Base-by-base conservation (phyloP, 2,797 vertebrate genomes). In the Pangasius larnaudii region DNA sequence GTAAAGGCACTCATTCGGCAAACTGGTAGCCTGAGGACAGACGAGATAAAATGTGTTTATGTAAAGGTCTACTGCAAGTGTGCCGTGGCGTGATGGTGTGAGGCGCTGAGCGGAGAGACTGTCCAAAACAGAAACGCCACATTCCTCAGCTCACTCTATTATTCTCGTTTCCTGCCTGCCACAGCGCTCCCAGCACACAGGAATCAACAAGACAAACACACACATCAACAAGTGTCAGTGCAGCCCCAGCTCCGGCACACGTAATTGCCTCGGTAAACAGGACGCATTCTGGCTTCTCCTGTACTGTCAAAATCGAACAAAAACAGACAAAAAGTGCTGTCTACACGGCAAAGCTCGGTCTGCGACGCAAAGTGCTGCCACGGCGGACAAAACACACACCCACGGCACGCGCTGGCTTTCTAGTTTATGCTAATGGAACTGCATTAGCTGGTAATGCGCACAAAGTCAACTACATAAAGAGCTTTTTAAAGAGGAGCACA, bases 191-290 rank as follows among this genome's bases (percentile, higher is more conserved):
- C 89, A 93, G 90, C 89, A 89, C 92, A 90, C 92, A 95, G 90
- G 89, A 95, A 94, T 95, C 95, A 94, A 95, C 93, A 96, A 93
- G 88, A 95, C 93, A 94, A 94, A 94, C 93, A 92, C 81, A 16
- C 84, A 82, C 78, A 74, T 95, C 93, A 92, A 95, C 93, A 93
- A 92, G 92, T 74, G 84, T 91, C 91, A 91, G 91, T 19, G 67
- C 85, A 4, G 49, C 78, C 71, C 51, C 16, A 63, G 84, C 59
- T 74, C 80, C 84, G 63, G 1, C 74, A 27, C 78, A 63, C 61
- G 85, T 33, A 86, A 71, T 65, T 78, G 86, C 84, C 61, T 65
- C 30, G 86, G 84, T 46, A 88, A 89, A 88, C 85, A 87, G 85
- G 71, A 56, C 30, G 30, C 78, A 39, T 84, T 89, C 75, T 81